A percentile compares a stretch with the other conserved stretches of the same genome.
phyloP scores from a whole-genome alignment of 2,113 vertebrate species.

The Puma concolor region DNA sequence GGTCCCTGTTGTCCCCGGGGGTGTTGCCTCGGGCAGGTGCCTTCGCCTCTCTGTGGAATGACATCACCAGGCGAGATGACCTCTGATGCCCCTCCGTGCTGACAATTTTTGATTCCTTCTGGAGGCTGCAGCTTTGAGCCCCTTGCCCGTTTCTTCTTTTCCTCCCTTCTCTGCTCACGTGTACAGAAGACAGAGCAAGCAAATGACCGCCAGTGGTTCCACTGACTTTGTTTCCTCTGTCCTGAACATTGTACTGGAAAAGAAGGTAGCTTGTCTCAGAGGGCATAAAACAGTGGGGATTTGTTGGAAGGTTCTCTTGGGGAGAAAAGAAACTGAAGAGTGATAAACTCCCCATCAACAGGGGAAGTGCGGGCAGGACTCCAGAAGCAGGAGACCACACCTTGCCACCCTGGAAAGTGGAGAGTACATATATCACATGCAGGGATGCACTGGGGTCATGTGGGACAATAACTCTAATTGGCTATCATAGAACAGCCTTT shows the following conservation, averaged over 20 bases:
- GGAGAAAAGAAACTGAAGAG: constrained; percentile 1
- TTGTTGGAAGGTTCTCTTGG: not conserved
- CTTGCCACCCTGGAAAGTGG: not conserved
- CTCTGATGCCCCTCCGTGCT: fast-evolving
- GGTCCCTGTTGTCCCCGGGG: fast-evolving
- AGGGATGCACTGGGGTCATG: fast-evolving
- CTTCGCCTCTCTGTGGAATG: not conserved
- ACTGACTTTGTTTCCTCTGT: constrained; percentile 26
- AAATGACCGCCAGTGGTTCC: not conserved
- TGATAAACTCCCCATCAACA: not conserved
- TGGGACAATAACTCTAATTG: not conserved
- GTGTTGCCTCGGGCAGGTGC: not conserved
- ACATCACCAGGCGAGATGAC: not conserved
- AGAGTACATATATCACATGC: not conserved
- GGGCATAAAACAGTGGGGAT: not conserved
- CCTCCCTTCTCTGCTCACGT: fast-evolving
- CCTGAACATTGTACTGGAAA: constrained; percentile 34
- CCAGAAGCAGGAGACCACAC: not conserved
- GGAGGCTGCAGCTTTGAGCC: not conserved
- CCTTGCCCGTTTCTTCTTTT: not conserved
- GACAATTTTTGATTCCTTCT: not conserved
- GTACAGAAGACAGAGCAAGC: not conserved
- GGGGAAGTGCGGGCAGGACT: not conserved
- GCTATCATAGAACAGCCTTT: not conserved
- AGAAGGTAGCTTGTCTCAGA: constrained; percentile 15